These are phyloP conservation scores for Colletes latitarsis DNA, from an alignment of 1,140 invertebrate species.

Conservation along the genomic window DNA sequence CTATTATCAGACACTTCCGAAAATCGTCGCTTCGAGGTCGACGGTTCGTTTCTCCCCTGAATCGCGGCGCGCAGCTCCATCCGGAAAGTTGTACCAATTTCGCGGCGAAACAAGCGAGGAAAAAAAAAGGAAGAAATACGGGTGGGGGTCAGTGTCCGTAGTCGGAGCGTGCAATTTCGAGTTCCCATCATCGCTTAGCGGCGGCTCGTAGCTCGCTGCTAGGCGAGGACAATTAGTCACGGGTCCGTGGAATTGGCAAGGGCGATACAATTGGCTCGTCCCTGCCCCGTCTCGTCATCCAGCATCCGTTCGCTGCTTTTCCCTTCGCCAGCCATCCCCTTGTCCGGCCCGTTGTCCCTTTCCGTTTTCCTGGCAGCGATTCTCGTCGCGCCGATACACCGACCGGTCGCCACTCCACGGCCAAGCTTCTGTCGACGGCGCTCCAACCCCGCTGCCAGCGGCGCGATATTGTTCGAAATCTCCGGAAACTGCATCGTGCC, in stretches of 20 bases:
- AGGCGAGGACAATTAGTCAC: conserved; percentile 61
- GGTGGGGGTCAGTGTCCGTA: background rate
- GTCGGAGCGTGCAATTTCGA: conserved; percentile 29
- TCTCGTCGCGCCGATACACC: conserved; percentile 39
- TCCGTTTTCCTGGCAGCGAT: conserved; percentile 8
- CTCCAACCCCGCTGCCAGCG: conserved; percentile 6
- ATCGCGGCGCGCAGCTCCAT: too few relatives aligned
- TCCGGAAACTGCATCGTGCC: conserved; percentile 41
- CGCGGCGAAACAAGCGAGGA: background rate
- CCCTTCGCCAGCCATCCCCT: background rate
- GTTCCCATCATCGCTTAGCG: conserved; percentile 44
- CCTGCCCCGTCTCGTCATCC: conserved; percentile 42
- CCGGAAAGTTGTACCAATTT: background rate
- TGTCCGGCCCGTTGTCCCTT: background rate
- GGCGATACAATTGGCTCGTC: conserved; percentile 53
- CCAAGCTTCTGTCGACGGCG: conserved; percentile 42
- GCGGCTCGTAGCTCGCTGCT: conserved; percentile 40
- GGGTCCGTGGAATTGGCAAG: conserved; percentile 54
- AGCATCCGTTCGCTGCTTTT: background rate
- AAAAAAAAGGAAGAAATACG: background rate
- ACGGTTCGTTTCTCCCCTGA: too few relatives aligned
- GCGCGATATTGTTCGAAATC: conserved; percentile 58
- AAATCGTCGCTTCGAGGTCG: too few relatives aligned
- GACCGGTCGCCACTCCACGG: conserved; percentile 35
- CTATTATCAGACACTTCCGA: too few relatives aligned